Percentiles rank a stretch among this genome's conserved stretches.
Conservation (phyloP, 2,797 vertebrate genomes). For the Petrocephalus sullivani region DNA sequence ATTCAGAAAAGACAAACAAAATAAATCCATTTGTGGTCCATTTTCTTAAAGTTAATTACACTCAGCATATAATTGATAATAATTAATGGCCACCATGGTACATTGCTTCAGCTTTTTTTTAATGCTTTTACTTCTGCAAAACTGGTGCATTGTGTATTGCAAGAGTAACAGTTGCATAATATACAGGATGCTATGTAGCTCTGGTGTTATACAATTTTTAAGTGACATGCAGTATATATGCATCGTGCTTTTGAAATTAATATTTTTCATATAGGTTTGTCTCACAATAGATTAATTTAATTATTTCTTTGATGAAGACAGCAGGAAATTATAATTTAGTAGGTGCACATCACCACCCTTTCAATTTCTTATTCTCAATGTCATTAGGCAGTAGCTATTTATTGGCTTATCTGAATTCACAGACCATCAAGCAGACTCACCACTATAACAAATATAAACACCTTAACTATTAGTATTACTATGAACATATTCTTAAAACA, state of each 20-base stretch:
- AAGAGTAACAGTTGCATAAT: not conserved
- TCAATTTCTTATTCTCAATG: not conserved
- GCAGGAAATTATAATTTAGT: not conserved
- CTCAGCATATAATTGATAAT: not conserved
- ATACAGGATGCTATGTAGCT: not conserved
- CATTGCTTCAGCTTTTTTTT: not conserved
- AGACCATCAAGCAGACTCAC: not conserved
- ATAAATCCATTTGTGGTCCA: not conserved
- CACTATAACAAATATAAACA: not conserved
- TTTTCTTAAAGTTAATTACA: not conserved
- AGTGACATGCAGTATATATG: not conserved
- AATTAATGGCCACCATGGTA: not conserved
- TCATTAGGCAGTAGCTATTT: not conserved
- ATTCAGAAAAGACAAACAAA: not conserved
- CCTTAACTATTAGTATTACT: not conserved
- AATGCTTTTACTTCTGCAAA: not conserved
- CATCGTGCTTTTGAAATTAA: not conserved
- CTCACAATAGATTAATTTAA: not conserved
- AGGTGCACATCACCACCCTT: not conserved
- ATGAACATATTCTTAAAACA: too few species aligned
- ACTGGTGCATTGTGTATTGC: not conserved
- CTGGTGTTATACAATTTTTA: not conserved
- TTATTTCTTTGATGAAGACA: not conserved
- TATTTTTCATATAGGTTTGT: not conserved
- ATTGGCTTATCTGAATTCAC: not conserved